Conservation (phyloP, 2,888 invertebrate genomes). For the Anoplius nigerrimus region DNA sequence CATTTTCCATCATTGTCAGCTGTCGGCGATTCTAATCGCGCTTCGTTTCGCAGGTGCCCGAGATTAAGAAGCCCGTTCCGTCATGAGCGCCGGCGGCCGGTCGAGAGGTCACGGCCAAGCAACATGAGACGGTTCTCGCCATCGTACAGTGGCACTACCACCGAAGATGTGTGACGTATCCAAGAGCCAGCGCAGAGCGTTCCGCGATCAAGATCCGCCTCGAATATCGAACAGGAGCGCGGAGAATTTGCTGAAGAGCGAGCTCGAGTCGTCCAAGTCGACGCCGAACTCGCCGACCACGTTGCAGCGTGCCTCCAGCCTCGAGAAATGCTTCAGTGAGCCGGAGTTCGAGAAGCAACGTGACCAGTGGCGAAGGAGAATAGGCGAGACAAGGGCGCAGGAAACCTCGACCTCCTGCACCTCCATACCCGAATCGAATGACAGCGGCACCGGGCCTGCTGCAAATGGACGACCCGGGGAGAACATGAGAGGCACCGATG, state of each 20-base stretch:
- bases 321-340: conserved; percentile 67
- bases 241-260: conserved; percentile 56
- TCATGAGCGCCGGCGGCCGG: too few species aligned
- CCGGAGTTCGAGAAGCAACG: conserved; percentile 56
- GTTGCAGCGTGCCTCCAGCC: conserved; percentile 56
- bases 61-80: too few species aligned
- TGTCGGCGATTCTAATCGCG: too few species aligned
- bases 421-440: conserved; percentile 35
- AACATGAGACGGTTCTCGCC: too few species aligned
- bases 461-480: conserved; percentile 18
- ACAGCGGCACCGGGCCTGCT: conserved; percentile 12
- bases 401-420: conserved; percentile 44
- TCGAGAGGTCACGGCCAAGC: too few species aligned
- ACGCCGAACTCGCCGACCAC: conserved; percentile 61
- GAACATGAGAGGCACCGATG: conserved; percentile 48
- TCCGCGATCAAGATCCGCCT: conserved; percentile 70
- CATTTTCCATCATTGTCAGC: too few species aligned
- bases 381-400: conserved; percentile 34
- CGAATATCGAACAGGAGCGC: conserved; percentile 60
- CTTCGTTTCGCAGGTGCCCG: too few species aligned
- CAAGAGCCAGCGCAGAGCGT: conserved; percentile 63
- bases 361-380: conserved; percentile 49
- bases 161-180: conserved; percentile 63
- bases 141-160: too few species aligned
- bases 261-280: conserved; percentile 54